Evolutionary conservation across 2,113 vertebrate genomes (phyloP).

Genomic region (Stigmatopora nigra): DNA sequence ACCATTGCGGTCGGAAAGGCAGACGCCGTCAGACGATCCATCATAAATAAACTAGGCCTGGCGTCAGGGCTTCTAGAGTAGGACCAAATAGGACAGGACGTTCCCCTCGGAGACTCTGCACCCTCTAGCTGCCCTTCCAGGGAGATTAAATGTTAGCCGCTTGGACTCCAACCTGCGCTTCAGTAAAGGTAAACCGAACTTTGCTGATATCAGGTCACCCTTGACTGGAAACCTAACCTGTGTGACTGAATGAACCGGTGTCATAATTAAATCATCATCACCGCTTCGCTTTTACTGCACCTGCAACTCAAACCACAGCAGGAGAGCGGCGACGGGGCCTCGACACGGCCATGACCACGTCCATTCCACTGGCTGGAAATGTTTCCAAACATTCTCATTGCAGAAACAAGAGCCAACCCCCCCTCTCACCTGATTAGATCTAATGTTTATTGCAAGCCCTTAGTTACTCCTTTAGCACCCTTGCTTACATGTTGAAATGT

Average conservation of each 20-base stretch:
- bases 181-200: slow-evolving; percentile 73
- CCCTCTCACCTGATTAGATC: slow-evolving; percentile 55
- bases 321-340: slow-evolving; percentile 54
- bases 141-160: slow-evolving; percentile 80
- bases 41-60: slow-evolving; percentile 73
- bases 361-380: slow-evolving; percentile 29
- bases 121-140: slow-evolving; percentile 67
- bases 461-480: slow-evolving; percentile 64
- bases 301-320: slow-evolving; percentile 76
- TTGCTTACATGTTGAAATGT: slow-evolving; percentile 64
- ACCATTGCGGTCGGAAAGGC: slow-evolving; percentile 65
- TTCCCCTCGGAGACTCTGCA: slow-evolving; percentile 47
- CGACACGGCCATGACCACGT: slow-evolving; percentile 42
- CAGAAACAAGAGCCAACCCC: slow-evolving; percentile 34
- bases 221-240: slow-evolving; percentile 77
- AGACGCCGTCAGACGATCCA: slow-evolving; percentile 52
- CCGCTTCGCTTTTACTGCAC: slow-evolving; percentile 71
- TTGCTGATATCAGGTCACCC: slow-evolving; percentile 49
- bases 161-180: slow-evolving; percentile 52
- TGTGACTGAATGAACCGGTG: slow-evolving; percentile 77
- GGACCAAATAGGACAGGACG: slow-evolving; percentile 20
- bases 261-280: slow-evolving; percentile 99
- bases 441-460: slow-evolving; percentile 41
- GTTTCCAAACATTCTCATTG: slow-evolving; percentile 34
- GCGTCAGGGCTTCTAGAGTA: slow-evolving; percentile 24